Conservation (phyloP, 2,113 vertebrate genomes). For the Anhinga anhinga region DNA sequence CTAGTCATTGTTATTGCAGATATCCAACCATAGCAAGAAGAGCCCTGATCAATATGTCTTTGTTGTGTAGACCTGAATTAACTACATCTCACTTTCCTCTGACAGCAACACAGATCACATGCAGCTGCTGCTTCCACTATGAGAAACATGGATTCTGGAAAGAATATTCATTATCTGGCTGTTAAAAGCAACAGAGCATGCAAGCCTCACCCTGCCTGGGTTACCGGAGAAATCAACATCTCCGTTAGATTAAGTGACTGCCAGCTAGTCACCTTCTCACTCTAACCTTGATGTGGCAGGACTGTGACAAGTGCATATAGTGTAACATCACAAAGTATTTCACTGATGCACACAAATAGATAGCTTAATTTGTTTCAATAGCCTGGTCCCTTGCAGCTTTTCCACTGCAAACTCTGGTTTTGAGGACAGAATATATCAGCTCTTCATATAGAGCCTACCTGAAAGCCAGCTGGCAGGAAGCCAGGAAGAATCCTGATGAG, state of each 20-base stretch:
- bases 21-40: background rate
- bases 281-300: constrained; percentile 44
- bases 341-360: background rate
- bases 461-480: background rate
- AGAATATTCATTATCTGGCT: constrained; percentile 67
- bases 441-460: background rate
- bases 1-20: background rate
- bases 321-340: constrained; percentile 4
- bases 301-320: background rate
- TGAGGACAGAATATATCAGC: background rate
- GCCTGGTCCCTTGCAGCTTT: background rate
- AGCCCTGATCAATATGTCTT: constrained; percentile 12
- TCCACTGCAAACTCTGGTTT: background rate
- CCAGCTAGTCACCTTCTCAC: constrained; percentile 25
- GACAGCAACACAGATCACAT: constrained; percentile 62
- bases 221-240: constrained; percentile 37
- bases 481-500: background rate
- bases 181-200: constrained; percentile 26
- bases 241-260: constrained; percentile 42
- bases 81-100: constrained; percentile 55
- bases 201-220: background rate
- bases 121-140: constrained; percentile 21
- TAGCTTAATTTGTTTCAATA: constrained; percentile 39
- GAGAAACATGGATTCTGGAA: constrained; percentile 29
- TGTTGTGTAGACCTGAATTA: constrained; percentile 23